Evolutionary conservation across 2,113 vertebrate genomes (phyloP), one percentile per base, ranked within the genome.

Genomic region (Seriola dumerili): DNA sequence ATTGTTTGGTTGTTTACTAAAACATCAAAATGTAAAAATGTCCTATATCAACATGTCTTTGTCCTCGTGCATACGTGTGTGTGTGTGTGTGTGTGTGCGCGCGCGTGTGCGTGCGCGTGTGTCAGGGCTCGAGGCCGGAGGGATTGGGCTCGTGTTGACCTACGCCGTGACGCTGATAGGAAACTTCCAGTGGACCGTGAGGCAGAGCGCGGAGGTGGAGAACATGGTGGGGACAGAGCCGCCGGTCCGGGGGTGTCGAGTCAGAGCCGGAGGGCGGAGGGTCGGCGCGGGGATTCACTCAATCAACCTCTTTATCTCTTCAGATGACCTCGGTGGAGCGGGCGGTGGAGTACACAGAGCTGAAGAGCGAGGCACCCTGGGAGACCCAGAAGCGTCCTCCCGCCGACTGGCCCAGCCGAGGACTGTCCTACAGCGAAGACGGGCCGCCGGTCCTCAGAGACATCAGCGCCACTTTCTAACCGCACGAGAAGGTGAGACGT

Each of bases 311-410:
- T 23, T 23, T 65, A 1, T 64, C 34, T 52, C 25, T 48, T 52
- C 90, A 99, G 98, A 99, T 99, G 98, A 99, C 97, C 3, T 99
- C 98, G 0, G 98, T 98, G 65, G 98, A 99, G 93, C 90, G 98
- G 78, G 97, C 99, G 76, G 93, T 97, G 59, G 97, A 99, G 70
- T 99, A 99, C 73, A 97, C 97, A 1, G 91, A 98, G 14, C 95
- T 99, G 62, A 96, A 98, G 84, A 97, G 95, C 34, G 98, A 99
- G 92, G 98, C 97, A 1, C 92, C 97, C 6, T 99, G 97, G 98
- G 96, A 97, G 78, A 96, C 94, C 2, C 58, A 81, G 23, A 97
- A 95, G 52, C 96, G 84, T 0, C 98, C 97, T 1, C 96, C 97
- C 0, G 91, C 93, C 0, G 92, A 94, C 2, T 99, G 98, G 98